Conservation (phyloP, 2,113 vertebrate species). For the Scatophagus argus region DNA sequence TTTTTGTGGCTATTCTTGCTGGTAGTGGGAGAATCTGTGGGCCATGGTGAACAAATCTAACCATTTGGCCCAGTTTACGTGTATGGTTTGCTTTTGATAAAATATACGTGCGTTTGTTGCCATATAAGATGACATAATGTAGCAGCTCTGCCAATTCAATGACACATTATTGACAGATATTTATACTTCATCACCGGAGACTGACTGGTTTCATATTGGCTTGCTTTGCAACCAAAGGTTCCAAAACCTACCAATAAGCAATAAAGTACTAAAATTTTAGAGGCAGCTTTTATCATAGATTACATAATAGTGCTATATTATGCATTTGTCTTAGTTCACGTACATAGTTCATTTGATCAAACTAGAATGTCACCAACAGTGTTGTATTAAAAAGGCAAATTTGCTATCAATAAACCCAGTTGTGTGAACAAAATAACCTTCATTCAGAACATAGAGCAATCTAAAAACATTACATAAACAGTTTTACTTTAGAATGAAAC, state of each 20-base stretch:
- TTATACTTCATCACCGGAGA: slow-evolving; percentile 11
- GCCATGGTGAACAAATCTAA: slow-evolving; percentile 52
- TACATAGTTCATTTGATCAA: not conserved
- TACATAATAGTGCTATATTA: not conserved
- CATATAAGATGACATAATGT: slow-evolving; percentile 26
- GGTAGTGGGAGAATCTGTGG: slow-evolving; percentile 37
- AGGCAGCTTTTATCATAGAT: not conserved
- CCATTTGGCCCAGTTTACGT: slow-evolving; percentile 63
- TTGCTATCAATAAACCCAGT: not conserved
- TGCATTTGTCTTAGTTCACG: slow-evolving; percentile 1
- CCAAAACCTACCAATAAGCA: not conserved
- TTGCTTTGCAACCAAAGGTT: slow-evolving; percentile 21
- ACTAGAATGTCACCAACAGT: not conserved
- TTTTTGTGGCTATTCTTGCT: slow-evolving; percentile 36
- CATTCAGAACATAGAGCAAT: not conserved
- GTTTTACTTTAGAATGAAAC: not conserved
- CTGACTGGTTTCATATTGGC: slow-evolving; percentile 21
- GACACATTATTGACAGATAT: slow-evolving; percentile 37
- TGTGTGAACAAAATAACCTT: not conserved
- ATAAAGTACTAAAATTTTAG: not conserved
- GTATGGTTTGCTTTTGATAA: slow-evolving; percentile 21
- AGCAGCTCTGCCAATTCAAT: slow-evolving; percentile 26
- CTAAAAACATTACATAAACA: not conserved
- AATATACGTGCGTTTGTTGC: slow-evolving; percentile 13
- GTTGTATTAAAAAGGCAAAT: not conserved